These are phyloP conservation scores for Cyprinodon brontotheroides DNA, from an alignment of 2,113 vertebrate species.

Conservation along the genomic window DNA sequence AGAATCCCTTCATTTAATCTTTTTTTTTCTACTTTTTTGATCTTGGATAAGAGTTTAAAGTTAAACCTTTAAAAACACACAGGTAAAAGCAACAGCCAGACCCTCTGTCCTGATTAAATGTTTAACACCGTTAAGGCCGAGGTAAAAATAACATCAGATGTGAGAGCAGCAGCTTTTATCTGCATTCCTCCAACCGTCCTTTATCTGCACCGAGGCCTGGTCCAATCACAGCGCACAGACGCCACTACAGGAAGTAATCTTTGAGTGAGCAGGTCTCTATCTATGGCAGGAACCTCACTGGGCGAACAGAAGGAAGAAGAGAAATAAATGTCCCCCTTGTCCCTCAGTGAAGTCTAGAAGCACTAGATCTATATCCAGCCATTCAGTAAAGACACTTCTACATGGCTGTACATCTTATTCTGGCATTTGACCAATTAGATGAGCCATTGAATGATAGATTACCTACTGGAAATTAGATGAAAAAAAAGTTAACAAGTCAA, in stretches of 20 bases:
- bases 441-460: too few relatives aligned
- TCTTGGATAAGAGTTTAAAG: too few relatives aligned
- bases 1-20: background rate
- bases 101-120: background rate
- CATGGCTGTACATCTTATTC: too few relatives aligned
- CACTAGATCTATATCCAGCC: too few relatives aligned
- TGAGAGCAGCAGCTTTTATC: constrained; percentile 5
- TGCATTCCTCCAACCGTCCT: background rate
- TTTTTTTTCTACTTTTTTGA: too few relatives aligned
- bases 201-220: background rate
- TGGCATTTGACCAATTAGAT: too few relatives aligned
- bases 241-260: background rate
- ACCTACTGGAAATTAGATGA: too few relatives aligned
- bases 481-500: too few relatives aligned
- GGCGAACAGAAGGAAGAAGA: background rate
- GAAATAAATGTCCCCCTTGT: background rate
- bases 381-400: too few relatives aligned
- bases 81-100: too few relatives aligned
- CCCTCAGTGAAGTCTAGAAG: too few relatives aligned
- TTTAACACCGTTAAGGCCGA: background rate
- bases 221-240: background rate
- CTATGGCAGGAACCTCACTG: background rate
- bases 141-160: constrained; percentile 45
- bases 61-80: too few relatives aligned
- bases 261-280: background rate